A percentile compares a stretch with the other conserved stretches of the same genome.
phyloP scores from a whole-genome alignment of 1,140 invertebrate genomes.

The Seison nebaliae region DNA sequence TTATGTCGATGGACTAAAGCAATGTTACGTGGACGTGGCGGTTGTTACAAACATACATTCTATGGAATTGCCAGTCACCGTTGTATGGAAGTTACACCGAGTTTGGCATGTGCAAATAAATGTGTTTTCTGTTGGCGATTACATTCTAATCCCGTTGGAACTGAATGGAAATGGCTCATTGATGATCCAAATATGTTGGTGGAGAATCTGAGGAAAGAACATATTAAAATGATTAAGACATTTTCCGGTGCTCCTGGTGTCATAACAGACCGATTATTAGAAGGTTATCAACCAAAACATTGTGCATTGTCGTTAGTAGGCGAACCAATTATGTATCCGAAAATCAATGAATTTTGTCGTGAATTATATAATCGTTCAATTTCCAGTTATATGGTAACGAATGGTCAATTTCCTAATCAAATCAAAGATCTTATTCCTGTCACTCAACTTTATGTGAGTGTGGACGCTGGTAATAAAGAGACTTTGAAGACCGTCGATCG shows the following conservation, averaged over 20 bases:
- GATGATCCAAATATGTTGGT: constrained; percentile 34
- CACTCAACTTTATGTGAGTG: constrained; percentile 40
- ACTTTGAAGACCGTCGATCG: constrained; percentile 39
- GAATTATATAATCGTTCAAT: constrained; percentile 34
- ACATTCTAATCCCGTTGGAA: constrained; percentile 42
- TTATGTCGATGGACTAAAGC: constrained; percentile 40
- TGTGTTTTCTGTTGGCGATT: constrained; percentile 44
- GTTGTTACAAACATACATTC: constrained; percentile 42
- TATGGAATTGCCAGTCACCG: constrained; percentile 40
- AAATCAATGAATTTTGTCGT: constrained; percentile 35
- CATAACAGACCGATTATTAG: constrained; percentile 30
- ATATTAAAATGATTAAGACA: constrained; percentile 37
- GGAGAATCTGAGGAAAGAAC: constrained; percentile 33
- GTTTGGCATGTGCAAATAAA: constrained; percentile 40
- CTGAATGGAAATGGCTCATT: constrained; percentile 41
- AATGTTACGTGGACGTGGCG: constrained; percentile 38
- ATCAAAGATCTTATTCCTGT: constrained; percentile 35
- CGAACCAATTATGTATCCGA: constrained; percentile 42
- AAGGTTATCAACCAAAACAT: constrained; percentile 32
- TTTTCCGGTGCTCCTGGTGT: constrained; percentile 39
- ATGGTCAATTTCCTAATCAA: constrained; percentile 39
- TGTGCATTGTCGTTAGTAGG: constrained; percentile 41
- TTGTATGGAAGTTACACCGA: constrained; percentile 40
- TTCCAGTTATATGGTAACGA: constrained; percentile 38
- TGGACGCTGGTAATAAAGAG: constrained; percentile 39